Evolutionary conservation across 2,888 invertebrate genomes (phyloP).

Genomic region (Nebria brevicollis): DNA sequence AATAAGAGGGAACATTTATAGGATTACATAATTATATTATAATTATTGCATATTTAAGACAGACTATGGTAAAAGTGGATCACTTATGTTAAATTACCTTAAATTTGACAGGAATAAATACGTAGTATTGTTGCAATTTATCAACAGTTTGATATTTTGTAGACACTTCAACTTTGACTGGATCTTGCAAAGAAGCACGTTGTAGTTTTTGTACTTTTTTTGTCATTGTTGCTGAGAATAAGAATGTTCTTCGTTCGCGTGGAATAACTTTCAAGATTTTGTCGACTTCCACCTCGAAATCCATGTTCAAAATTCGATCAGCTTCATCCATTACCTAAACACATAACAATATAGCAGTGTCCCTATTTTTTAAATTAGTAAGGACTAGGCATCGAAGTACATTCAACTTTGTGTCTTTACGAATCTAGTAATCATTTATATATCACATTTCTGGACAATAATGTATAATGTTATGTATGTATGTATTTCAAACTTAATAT

Average conservation of each 20-base stretch:
- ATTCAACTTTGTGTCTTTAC: not conserved
- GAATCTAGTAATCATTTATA: not conserved
- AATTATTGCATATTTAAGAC: no score
- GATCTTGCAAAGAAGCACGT: slow-evolving; percentile 91
- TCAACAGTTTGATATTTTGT: slow-evolving; percentile 99
- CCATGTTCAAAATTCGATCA: slow-evolving; percentile 98
- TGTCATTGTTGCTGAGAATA: slow-evolving; percentile 99
- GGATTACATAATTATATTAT: no score
- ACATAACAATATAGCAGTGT: slow-evolving; percentile 19
- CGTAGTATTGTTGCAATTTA: slow-evolving; percentile 91
- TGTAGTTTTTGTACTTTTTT: slow-evolving; percentile 96
- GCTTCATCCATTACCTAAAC: slow-evolving; percentile 97
- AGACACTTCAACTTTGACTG: slow-evolving; percentile 95
- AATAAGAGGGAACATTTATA: no score
- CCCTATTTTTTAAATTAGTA: not conserved
- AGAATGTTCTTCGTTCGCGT: slow-evolving; percentile 86
- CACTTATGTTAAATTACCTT: slow-evolving; percentile 71
- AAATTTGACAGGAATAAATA: slow-evolving; percentile 95
- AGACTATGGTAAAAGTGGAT: no score
- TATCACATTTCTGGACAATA: no score
- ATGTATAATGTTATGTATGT: no score
- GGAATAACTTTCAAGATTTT: slow-evolving; percentile 95
- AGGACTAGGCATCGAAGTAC: not conserved
- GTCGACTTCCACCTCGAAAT: slow-evolving; percentile 97
- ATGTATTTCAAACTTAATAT: no score